Conservation (phyloP, 2,888 invertebrate genomes). For the Drosophila birchii region DNA sequence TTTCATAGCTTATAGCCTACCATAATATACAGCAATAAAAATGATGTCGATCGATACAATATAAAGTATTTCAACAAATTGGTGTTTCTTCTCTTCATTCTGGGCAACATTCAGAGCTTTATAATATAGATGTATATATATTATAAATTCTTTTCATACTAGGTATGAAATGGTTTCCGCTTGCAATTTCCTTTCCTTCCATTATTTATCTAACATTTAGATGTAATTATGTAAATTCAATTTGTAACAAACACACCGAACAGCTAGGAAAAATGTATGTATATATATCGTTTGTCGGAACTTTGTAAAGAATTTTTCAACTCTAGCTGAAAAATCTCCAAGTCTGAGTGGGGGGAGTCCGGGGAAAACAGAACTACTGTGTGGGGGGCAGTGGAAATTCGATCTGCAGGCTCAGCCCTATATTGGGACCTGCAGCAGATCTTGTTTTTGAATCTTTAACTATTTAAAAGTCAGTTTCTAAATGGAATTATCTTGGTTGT, state of each 20-base stretch:
- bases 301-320: slow-evolving; percentile 39
- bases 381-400: slow-evolving; percentile 32
- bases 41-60: slow-evolving; percentile 52
- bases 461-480: slow-evolving; percentile 18
- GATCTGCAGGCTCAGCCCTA: background rate
- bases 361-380: slow-evolving; percentile 28
- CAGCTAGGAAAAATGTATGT: slow-evolving; percentile 22
- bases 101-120: slow-evolving; percentile 27
- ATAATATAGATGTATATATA: slow-evolving; percentile 3
- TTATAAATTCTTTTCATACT: slow-evolving; percentile 54
- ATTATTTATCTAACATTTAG: slow-evolving; percentile 43
- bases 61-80: slow-evolving; percentile 70
- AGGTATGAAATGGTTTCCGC: slow-evolving; percentile 53
- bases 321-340: slow-evolving; percentile 40
- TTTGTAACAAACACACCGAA: slow-evolving; percentile 41
- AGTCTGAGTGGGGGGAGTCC: slow-evolving; percentile 8
- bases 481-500: slow-evolving; percentile 27
- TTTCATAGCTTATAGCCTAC: slow-evolving; percentile 74
- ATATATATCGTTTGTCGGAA: slow-evolving; percentile 3
- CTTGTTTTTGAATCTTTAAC: slow-evolving; percentile 13
- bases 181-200: background rate
- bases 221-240: slow-evolving; percentile 33
- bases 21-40: slow-evolving; percentile 74
- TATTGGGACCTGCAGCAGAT: background rate
- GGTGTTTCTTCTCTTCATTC: slow-evolving; percentile 61